Conservation (phyloP, 2,888 invertebrate species). For the Operophtera brumata region DNA sequence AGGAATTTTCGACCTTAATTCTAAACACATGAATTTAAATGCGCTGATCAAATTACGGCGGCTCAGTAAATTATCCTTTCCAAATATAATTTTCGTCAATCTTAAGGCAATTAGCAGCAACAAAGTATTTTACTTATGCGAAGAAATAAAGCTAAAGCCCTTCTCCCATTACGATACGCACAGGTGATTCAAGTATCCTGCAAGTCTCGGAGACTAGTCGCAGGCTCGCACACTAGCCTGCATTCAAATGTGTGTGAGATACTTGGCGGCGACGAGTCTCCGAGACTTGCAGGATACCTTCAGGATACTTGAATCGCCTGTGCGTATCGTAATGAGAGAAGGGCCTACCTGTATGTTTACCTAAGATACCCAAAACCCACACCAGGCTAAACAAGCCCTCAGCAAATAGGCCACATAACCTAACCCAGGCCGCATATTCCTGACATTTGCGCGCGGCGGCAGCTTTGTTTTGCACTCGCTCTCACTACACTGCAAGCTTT, state of each 20-base stretch:
- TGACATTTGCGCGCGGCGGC: slow-evolving; percentile 55
- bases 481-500: slow-evolving; percentile 74
- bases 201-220: no score
- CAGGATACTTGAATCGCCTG: no score
- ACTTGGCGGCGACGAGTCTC: no score
- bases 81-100: slow-evolving; percentile 13
- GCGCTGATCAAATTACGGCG: background rate
- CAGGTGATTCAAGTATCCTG: no score
- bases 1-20: no score
- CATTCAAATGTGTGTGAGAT: no score
- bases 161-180: no score
- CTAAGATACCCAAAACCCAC: background rate
- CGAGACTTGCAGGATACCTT: no score
- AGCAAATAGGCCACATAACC: slow-evolving; percentile 32
- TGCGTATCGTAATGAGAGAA: no score
- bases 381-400: slow-evolving; percentile 35
- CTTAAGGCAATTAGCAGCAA: background rate
- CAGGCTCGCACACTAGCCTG: no score
- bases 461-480: slow-evolving; percentile 60
- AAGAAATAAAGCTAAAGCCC: slow-evolving; percentile 9
- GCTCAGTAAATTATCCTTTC: background rate
- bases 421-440: slow-evolving; percentile 43
- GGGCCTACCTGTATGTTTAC: slow-evolving; percentile 35
- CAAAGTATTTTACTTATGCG: background rate
- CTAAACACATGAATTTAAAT: no score